These are phyloP conservation scores for Oedothorax gibbosus DNA, from an alignment of 1,140 invertebrate species.

Conservation along the genomic window DNA sequence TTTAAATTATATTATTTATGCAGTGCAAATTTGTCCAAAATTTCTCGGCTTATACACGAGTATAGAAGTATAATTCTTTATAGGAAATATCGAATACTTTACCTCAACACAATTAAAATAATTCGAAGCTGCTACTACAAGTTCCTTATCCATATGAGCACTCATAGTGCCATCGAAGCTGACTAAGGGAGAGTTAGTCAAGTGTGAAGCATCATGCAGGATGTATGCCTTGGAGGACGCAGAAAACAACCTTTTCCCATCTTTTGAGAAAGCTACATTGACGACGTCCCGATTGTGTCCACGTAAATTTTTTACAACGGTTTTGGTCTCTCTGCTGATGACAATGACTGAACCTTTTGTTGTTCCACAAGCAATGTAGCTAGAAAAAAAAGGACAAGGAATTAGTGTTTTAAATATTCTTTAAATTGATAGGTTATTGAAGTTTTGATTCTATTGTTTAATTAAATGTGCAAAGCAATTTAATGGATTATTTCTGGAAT, in stretches of 20 bases:
- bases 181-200: not conserved
- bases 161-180: conserved; percentile 5
- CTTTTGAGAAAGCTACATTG: conserved; percentile 22
- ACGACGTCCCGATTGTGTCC: conserved; percentile 17
- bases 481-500: no score
- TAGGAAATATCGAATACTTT: not conserved
- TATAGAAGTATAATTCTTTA: no score
- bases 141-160: not conserved
- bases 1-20: no score
- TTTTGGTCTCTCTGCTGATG: not conserved
- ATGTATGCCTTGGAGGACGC: conserved; percentile 8
- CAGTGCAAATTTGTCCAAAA: no score
- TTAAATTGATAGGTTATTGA: no score
- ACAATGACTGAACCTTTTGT: conserved; percentile 19
- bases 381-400: not conserved
- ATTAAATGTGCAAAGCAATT: no score
- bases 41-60: no score
- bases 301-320: not conserved
- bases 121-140: conserved; percentile 7
- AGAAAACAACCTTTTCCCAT: conserved; percentile 19
- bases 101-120: conserved; percentile 35
- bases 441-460: no score
- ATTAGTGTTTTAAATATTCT: no score
- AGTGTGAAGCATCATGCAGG: not conserved
- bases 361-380: conserved; percentile 39